phyloP scores from a whole-genome alignment of 2,888 invertebrate species.

The Quadroppia sp. region DNA sequence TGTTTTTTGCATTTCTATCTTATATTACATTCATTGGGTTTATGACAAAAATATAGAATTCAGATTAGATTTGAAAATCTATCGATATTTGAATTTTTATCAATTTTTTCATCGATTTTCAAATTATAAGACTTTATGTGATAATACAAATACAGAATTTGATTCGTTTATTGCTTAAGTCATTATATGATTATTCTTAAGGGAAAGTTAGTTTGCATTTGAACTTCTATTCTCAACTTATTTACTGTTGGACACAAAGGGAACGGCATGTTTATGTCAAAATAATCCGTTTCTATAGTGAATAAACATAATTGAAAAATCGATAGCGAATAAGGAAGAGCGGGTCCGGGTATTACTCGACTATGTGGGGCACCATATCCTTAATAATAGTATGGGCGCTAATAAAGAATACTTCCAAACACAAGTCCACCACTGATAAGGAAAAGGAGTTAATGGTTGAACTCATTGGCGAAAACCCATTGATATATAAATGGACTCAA shows the following conservation, averaged over 20 bases:
- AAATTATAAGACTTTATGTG: too few relatives aligned
- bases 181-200: background rate
- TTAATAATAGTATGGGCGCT: background rate
- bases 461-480: background rate
- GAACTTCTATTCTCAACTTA: background rate
- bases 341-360: background rate
- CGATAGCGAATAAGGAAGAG: background rate
- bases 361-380: background rate
- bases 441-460: too few relatives aligned
- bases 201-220: background rate
- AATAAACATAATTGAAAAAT: slow-evolving; percentile 19
- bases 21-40: too few relatives aligned
- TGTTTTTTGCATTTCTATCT: too few relatives aligned
- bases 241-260: background rate
- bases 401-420: background rate
- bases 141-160: too few relatives aligned
- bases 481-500: background rate
- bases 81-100: too few relatives aligned
- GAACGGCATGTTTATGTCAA: background rate
- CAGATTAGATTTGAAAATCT: too few relatives aligned
- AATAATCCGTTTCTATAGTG: slow-evolving; percentile 10
- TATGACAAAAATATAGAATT: too few relatives aligned
- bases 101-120: too few relatives aligned
- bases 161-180: too few relatives aligned
- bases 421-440: background rate